Conservation (phyloP, 2,113 vertebrate species). For the Lophius piscatorius region DNA sequence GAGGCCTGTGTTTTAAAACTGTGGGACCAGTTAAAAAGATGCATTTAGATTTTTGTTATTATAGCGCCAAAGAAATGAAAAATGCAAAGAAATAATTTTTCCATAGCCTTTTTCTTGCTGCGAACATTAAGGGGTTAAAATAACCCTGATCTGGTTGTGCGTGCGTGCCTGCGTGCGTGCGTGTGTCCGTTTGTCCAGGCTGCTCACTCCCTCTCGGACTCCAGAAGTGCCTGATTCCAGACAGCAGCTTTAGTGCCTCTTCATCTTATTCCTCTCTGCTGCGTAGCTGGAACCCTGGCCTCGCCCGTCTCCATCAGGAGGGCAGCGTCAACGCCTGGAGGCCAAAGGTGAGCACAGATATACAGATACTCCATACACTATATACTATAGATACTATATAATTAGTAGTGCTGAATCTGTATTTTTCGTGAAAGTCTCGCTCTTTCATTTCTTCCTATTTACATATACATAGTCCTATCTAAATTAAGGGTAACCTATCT, state of each 20-base stretch:
- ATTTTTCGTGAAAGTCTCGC: too few relatives aligned
- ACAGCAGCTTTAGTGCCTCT: conserved; percentile 54
- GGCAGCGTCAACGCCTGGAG: conserved; percentile 71
- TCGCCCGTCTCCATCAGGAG: conserved; percentile 65
- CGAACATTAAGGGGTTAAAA: not conserved
- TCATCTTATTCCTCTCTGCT: conserved; percentile 45
- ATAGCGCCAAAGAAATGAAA: too few relatives aligned
- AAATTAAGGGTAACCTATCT: too few relatives aligned
- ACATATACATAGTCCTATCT: too few relatives aligned
- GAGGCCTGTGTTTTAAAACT: too few relatives aligned
- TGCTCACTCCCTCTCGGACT: conserved; percentile 71
- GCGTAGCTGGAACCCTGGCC: conserved; percentile 47
- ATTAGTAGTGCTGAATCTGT: too few relatives aligned
- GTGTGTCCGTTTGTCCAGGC: conserved; percentile 49
- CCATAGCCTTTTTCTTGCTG: too few relatives aligned
- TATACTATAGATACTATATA: too few relatives aligned
- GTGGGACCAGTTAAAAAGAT: too few relatives aligned
- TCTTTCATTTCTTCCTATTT: too few relatives aligned
- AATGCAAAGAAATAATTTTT: too few relatives aligned
- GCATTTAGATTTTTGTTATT: too few relatives aligned
- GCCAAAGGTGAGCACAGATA: conserved; percentile 49
- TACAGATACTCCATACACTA: not conserved
- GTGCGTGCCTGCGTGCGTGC: conserved; percentile 6
- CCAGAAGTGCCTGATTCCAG: conserved; percentile 22
- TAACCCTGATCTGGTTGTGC: not conserved